These are phyloP conservation scores for Synanthedon andrenaeformis DNA, from an alignment of 2,888 invertebrate species.

Conservation along the genomic window DNA sequence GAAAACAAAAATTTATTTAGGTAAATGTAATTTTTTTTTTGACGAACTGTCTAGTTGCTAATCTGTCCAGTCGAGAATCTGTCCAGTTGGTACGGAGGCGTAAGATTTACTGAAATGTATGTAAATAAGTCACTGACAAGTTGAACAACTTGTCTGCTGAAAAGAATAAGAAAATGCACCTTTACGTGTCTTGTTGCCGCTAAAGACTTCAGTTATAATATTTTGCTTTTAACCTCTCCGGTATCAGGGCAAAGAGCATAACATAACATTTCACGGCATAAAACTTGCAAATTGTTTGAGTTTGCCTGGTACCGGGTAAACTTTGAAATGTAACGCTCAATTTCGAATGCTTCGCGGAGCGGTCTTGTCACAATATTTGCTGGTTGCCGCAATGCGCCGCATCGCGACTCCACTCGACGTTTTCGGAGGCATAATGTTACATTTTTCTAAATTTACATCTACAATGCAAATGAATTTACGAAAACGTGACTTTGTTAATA, in stretches of 20 bases:
- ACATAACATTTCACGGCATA: background rate
- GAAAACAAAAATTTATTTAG: no score
- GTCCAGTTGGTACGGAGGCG: no score
- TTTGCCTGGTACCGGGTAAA: slow-evolving; percentile 7
- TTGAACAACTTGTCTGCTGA: no score
- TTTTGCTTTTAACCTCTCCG: background rate
- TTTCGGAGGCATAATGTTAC: background rate
- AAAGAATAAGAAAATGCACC: no score
- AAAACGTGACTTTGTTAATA: no score
- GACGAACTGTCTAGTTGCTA: no score
- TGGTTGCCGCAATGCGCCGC: slow-evolving; percentile 6
- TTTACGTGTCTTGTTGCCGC: no score
- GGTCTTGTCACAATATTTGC: slow-evolving; percentile 29
- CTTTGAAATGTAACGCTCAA: slow-evolving; percentile 12
- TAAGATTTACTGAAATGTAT: no score
- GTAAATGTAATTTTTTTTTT: no score
- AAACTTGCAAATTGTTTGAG: slow-evolving; percentile 13
- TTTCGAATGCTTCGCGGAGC: slow-evolving; percentile 13
- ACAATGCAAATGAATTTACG: no score
- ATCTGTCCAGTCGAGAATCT: no score
- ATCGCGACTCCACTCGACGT: background rate
- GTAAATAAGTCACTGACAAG: no score
- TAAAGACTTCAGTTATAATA: background rate
- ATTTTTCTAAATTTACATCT: background rate
- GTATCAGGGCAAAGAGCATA: background rate